These are phyloP conservation scores for Panurus biarmicus DNA, from an alignment of 2,113 vertebrate genomes.

Conservation along the genomic window DNA sequence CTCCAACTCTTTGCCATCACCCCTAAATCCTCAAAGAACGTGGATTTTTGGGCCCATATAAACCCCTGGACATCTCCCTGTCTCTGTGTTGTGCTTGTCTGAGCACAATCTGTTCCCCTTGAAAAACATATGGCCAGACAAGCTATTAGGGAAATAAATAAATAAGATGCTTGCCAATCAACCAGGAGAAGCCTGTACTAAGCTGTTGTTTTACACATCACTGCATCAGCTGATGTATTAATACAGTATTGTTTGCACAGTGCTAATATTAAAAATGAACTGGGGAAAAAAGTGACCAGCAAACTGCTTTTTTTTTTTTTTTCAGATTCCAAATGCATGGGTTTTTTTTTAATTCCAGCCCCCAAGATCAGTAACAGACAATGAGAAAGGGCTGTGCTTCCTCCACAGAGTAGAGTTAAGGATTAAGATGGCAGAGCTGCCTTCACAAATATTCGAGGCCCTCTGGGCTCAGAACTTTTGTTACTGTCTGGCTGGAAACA, in stretches of 20 bases:
- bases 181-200: not conserved
- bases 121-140: not conserved
- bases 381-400: not conserved
- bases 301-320: not conserved
- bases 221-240: not conserved
- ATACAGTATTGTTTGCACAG: not conserved
- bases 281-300: not conserved
- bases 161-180: not conserved
- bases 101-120: not conserved
- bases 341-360: not conserved
- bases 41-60: not conserved
- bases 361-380: not conserved
- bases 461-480: constrained; percentile 19
- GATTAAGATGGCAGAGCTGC: not conserved
- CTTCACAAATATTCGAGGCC: not conserved
- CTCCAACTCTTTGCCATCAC: not conserved
- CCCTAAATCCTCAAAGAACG: not conserved
- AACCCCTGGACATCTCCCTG: rapidly evolving
- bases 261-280: not conserved
- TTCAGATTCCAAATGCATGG: not conserved
- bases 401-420: not conserved
- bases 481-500: not conserved
- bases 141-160: not conserved
- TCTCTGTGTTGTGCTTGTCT: not conserved
- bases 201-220: not conserved